Conservation (phyloP, 2,888 invertebrate species). For the Heliconius sara region DNA sequence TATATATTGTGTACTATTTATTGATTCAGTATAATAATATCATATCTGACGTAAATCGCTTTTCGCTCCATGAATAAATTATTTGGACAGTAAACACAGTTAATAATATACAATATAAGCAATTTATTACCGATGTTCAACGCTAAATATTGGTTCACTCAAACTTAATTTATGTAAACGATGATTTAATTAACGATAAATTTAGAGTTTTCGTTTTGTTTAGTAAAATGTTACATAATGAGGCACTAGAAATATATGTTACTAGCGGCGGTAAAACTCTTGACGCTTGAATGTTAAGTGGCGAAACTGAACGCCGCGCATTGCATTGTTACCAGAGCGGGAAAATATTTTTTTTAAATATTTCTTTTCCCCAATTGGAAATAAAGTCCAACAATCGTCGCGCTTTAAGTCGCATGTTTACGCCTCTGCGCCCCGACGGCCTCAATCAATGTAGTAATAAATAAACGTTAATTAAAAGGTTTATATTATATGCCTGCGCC, state of each 20-base stretch:
- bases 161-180: constrained; percentile 32
- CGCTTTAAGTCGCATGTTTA: too few species aligned
- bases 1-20: neutral
- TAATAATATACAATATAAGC: constrained; percentile 36
- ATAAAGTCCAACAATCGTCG: too few species aligned
- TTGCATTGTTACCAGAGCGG: too few species aligned
- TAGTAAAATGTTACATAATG: neutral
- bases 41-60: constrained; percentile 31
- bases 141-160: constrained; percentile 32
- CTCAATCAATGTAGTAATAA: constrained; percentile 13
- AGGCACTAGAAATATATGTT: neutral
- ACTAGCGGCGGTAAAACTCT: too few species aligned
- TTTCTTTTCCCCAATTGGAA: too few species aligned
- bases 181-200: constrained; percentile 34
- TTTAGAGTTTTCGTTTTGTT: constrained; percentile 20
- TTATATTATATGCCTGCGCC: constrained; percentile 17
- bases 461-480: constrained; percentile 27
- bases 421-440: too few species aligned
- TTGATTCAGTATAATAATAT: constrained; percentile 35
- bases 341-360: too few species aligned
- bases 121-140: constrained; percentile 31
- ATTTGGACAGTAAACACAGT: constrained; percentile 33
- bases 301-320: too few species aligned
- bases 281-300: too few species aligned
- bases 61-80: constrained; percentile 35